These are phyloP conservation scores for Drosophila jambulina DNA, from an alignment of 1,140 invertebrate genomes.

Conservation along the genomic window DNA sequence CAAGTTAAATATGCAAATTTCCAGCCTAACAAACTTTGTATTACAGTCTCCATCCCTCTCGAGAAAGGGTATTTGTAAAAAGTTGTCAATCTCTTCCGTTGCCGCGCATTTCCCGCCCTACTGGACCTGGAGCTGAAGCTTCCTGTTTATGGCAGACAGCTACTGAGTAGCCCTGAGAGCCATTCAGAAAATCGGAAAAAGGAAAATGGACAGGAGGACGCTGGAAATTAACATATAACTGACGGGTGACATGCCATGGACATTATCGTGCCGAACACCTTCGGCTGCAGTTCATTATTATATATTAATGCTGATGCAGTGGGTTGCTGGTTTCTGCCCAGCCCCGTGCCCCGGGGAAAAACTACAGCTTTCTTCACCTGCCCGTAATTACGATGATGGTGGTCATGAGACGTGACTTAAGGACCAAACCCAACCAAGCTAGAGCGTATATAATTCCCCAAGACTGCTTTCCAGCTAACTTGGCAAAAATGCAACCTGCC, in stretches of 20 bases:
- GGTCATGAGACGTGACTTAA: conserved; percentile 27
- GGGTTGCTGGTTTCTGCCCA: not conserved
- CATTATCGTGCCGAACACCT: conserved; percentile 40
- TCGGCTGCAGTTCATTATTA: conserved; percentile 66
- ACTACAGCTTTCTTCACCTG: conserved; percentile 6
- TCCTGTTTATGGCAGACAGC: conserved; percentile 47
- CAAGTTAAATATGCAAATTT: not conserved
- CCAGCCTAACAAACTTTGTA: not conserved
- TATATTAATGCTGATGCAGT: conserved; percentile 54
- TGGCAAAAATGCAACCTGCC: conserved; percentile 26
- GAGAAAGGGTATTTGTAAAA: conserved; percentile 34
- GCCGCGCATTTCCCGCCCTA: conserved; percentile 6
- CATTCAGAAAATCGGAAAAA: conserved; percentile 30
- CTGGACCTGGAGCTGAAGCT: conserved; percentile 1
- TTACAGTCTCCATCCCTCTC: not conserved
- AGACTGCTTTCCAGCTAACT: conserved; percentile 16
- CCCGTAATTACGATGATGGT: conserved; percentile 15
- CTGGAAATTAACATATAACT: conserved; percentile 55
- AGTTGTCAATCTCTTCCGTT: conserved; percentile 39
- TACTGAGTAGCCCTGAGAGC: conserved; percentile 43
- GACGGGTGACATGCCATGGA: conserved; percentile 55
- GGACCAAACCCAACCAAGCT: conserved; percentile 3
- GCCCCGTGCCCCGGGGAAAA: not conserved
- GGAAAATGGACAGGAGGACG: conserved; percentile 22
- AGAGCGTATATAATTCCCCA: conserved; percentile 14